Evolutionary conservation across 1,140 invertebrate species (phyloP), one percentile per base, ranked within the genome.

Genomic region (Pectinophora gossypiella): DNA sequence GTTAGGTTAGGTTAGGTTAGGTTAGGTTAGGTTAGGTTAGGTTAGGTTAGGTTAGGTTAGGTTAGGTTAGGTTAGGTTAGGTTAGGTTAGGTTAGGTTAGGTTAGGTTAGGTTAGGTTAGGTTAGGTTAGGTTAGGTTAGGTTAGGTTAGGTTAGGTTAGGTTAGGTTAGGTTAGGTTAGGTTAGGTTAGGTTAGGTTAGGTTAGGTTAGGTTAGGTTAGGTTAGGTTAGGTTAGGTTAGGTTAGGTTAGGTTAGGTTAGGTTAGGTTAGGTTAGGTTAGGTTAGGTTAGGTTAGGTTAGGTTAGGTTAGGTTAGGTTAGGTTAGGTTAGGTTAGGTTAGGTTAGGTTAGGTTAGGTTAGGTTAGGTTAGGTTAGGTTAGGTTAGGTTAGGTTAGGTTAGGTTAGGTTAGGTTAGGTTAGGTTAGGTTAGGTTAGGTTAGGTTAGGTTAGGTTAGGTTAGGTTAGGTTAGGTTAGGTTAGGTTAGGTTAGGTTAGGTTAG

Each of bases 181-280:
- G 59, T 62, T 62, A 58, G 59, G 59, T 62, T 62, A 62, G 59
- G 59, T 62, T 62, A 62, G 59, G 55, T 63, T 63, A 59, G 49
- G 61, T 64, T 60, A 60, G 61, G 57, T 64, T 61, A 58, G 59
- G 62, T 65, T 66, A 61, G 63, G 63, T 61, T 62, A 56, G 61
- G 61, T 64, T 64, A 43, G 49, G 47, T 54, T 55, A 49, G 57
- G 57, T 57, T 57, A 44, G 57, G 57, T 59, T 59, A 59, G 61
- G 53, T 64, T 64, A 59, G 61, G 61, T 59, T 59, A 54, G 56
- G 56, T 59, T 59, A 63, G 60, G 51, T 63, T 59, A 59, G 55
- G 55, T 62, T 62, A 54, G 59, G 59, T 57, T 57, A 49, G 47
- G 48, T 49, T 49, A 53, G 60, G 60, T 58, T 59, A 59, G 59